Evolutionary conservation across 2,113 vertebrate genomes (phyloP).

Genomic region (Sturnus vulgaris): DNA sequence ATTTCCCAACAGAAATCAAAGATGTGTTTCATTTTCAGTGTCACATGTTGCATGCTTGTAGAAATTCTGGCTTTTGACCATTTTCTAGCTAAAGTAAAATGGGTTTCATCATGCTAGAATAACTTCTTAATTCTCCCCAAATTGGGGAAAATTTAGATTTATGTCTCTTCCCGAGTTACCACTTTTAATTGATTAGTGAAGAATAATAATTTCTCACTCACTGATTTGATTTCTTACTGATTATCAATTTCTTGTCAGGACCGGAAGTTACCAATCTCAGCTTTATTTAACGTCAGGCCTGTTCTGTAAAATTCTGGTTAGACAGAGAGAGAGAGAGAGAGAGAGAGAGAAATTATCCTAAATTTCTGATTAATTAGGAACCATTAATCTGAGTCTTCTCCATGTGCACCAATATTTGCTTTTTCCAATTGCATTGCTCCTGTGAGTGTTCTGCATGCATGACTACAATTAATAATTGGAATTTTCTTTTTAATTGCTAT

Average conservation of each 20-base stretch:
- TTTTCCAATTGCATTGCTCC: not conserved
- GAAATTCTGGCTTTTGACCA: not conserved
- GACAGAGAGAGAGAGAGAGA: rapidly evolving
- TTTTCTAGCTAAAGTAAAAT: not conserved
- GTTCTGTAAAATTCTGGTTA: not conserved
- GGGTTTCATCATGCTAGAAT: not conserved
- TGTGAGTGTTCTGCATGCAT: not conserved
- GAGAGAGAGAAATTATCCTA: not conserved
- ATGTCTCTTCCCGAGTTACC: not conserved
- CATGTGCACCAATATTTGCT: not conserved
- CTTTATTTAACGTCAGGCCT: not conserved
- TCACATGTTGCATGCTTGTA: not conserved
- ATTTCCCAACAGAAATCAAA: not conserved
- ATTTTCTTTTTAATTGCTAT: not conserved
- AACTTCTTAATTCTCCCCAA: not conserved
- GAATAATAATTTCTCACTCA: not conserved
- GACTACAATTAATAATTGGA: not conserved
- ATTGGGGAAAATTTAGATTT: not conserved
- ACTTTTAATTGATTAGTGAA: not conserved
- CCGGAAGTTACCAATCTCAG: not conserved
- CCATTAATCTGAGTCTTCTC: not conserved
- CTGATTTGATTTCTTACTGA: not conserved
- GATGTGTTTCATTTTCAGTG: not conserved
- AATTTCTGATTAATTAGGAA: not conserved
- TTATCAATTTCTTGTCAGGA: not conserved